Conservation (phyloP, 1,140 invertebrate species). For the Homalodisca vitripennis region DNA sequence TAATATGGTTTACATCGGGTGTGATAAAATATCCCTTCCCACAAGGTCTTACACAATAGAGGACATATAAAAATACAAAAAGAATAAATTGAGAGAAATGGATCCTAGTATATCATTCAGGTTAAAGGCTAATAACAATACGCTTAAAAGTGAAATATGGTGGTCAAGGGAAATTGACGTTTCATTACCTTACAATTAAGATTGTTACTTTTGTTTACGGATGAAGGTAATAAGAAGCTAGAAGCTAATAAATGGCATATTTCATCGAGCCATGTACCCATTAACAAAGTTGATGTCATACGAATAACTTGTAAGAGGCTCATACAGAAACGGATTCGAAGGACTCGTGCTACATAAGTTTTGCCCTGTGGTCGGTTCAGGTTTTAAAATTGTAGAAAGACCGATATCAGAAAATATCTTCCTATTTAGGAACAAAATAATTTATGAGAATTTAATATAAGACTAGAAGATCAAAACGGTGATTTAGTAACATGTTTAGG, state of each 20-base stretch:
- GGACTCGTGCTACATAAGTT: slow-evolving; percentile 45
- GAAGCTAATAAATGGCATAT: too few relatives aligned
- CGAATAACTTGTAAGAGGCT: slow-evolving; percentile 35
- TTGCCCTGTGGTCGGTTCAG: slow-evolving; percentile 39
- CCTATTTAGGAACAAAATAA: slow-evolving; percentile 25
- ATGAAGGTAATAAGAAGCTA: too few relatives aligned
- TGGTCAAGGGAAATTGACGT: too few relatives aligned
- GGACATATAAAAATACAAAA: not conserved
- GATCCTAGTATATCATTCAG: not conserved
- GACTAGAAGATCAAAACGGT: slow-evolving; percentile 36
- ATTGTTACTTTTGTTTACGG: too few relatives aligned
- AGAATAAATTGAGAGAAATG: not conserved
- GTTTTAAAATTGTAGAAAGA: slow-evolving; percentile 44
- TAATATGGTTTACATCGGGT: slow-evolving; percentile 4
- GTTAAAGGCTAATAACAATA: not conserved
- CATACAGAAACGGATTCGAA: slow-evolving; percentile 41
- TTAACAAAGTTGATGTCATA: slow-evolving; percentile 28
- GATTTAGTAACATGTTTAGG: slow-evolving; percentile 37
- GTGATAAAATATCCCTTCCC: not conserved
- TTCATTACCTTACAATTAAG: too few relatives aligned
- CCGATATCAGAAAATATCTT: slow-evolving; percentile 36
- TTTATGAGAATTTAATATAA: slow-evolving; percentile 35
- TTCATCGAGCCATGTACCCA: slow-evolving; percentile 21
- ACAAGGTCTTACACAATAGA: slow-evolving; percentile 26
- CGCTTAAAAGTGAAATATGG: too few relatives aligned